Conservation (phyloP, 2,113 vertebrate species). For the Zonotrichia leucophrys region DNA sequence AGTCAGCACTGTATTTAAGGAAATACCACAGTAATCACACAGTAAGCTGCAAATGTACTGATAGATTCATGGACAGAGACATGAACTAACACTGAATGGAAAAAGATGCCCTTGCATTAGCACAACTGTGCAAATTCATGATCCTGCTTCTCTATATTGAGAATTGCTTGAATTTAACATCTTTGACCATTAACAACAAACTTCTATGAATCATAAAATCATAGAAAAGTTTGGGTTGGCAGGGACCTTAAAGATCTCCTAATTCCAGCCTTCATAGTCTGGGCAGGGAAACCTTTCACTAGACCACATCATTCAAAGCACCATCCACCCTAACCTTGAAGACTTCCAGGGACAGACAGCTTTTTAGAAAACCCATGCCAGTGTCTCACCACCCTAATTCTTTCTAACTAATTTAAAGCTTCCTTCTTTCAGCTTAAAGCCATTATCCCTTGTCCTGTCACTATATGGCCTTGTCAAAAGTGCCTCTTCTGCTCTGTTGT, state of each 20-base stretch:
- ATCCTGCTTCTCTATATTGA: not conserved
- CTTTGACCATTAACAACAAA: not conserved
- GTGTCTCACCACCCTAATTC: not conserved
- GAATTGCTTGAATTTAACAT: not conserved
- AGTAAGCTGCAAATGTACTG: not conserved
- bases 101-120: not conserved
- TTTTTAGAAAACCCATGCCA: not conserved
- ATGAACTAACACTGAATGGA: not conserved
- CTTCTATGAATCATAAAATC: accelerated
- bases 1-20: not conserved
- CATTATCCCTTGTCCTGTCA: too few species aligned
- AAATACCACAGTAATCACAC: not conserved
- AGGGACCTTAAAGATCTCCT: not conserved
- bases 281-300: not conserved
- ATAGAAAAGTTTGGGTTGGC: not conserved
- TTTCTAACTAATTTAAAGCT: not conserved
- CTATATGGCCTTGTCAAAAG: not conserved
- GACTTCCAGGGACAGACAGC: not conserved
- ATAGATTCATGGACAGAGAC: not conserved
- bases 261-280: not conserved
- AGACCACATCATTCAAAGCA: not conserved
- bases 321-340: not conserved
- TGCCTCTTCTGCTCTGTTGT: not conserved
- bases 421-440: not conserved
- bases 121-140: not conserved